Percentiles rank a stretch among this genome's conserved stretches.
These are phyloP conservation scores for Sinonovacula constricta DNA, from an alignment of 1,140 invertebrate species.

Conservation along the genomic window DNA sequence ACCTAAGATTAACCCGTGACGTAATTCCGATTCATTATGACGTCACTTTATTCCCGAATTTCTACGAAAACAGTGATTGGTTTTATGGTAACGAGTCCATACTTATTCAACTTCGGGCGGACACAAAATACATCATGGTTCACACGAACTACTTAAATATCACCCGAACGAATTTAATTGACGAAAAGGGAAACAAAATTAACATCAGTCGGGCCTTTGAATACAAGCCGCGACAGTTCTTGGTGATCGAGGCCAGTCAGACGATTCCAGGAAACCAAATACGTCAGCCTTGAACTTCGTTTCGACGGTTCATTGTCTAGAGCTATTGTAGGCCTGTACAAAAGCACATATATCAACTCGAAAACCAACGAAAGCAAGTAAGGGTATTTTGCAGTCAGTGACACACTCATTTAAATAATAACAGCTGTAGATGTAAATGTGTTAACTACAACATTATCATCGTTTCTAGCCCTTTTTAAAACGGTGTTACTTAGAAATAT, in stretches of 20 bases:
- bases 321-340: slow-evolving; percentile 89
- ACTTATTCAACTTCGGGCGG: slow-evolving; percentile 61
- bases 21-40: slow-evolving; percentile 87
- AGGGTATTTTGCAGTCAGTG: slow-evolving; percentile 42
- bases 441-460: too few species aligned
- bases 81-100: slow-evolving; percentile 72
- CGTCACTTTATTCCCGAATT: slow-evolving; percentile 85
- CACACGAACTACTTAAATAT: slow-evolving; percentile 77
- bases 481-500: too few species aligned
- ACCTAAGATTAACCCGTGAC: slow-evolving; percentile 82
- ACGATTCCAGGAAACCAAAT: slow-evolving; percentile 77
- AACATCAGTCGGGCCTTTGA: slow-evolving; percentile 77
- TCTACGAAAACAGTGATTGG: slow-evolving; percentile 59
- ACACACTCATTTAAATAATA: not conserved
- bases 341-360: slow-evolving; percentile 84
- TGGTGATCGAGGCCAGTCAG: slow-evolving; percentile 81
- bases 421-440: too few species aligned
- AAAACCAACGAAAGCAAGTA: slow-evolving; percentile 77
- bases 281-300: slow-evolving; percentile 75
- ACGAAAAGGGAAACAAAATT: slow-evolving; percentile 42
- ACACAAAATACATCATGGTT: slow-evolving; percentile 74
- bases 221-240: slow-evolving; percentile 83
- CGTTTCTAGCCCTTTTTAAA: too few species aligned
- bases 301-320: slow-evolving; percentile 84
- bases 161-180: slow-evolving; percentile 55